Evolutionary conservation across 1,140 invertebrate genomes (phyloP).

Genomic region (Platorchestia sp.): DNA sequence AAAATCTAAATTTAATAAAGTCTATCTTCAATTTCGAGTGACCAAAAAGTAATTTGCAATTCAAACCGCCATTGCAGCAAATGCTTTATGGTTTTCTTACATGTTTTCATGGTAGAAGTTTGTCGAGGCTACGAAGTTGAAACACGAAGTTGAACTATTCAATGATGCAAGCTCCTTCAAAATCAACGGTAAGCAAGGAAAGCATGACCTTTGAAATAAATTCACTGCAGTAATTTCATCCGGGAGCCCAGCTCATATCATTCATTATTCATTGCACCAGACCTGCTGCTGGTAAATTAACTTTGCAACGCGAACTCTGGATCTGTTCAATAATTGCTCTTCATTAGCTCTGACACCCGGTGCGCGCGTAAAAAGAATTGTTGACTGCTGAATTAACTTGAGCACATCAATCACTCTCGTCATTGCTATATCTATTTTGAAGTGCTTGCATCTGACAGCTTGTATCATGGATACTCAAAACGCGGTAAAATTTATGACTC

Average conservation of each 20-base stretch:
- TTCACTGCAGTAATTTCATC: neutral
- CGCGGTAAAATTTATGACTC: neutral
- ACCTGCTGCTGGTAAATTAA: neutral
- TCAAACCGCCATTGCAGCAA: too few species aligned
- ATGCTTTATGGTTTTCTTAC: too few species aligned
- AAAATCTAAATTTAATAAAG: too few species aligned
- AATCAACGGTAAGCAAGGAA: too few species aligned
- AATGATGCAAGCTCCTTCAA: neutral
- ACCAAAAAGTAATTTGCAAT: too few species aligned
- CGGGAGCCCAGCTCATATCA: neutral
- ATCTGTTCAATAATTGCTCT: neutral
- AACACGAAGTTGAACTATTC: neutral
- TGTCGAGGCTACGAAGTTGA: neutral
- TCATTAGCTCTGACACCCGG: neutral
- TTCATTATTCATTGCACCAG: neutral
- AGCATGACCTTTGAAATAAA: too few species aligned
- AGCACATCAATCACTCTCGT: neutral
- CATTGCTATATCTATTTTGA: neutral
- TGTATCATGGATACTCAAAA: neutral
- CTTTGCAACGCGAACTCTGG: neutral
- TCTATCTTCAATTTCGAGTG: too few species aligned
- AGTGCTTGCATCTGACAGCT: neutral
- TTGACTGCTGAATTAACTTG: neutral
- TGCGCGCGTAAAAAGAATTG: neutral
- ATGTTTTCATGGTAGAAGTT: too few species aligned